phyloP scores from a whole-genome alignment of 2,888 invertebrate genomes.

The Brenthis daphne region DNA sequence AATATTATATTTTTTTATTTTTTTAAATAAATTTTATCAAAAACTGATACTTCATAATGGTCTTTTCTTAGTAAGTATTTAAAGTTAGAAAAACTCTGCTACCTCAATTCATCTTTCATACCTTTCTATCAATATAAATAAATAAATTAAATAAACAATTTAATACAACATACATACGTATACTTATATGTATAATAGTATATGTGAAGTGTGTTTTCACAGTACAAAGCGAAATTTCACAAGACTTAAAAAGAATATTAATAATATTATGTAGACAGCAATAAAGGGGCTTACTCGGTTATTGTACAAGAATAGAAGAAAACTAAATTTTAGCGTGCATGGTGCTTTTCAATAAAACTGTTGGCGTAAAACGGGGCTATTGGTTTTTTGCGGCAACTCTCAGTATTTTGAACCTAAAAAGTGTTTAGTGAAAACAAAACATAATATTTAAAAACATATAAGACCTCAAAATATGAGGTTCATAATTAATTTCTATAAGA shows the following conservation, averaged over 20 bases:
- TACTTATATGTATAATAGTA: neutral
- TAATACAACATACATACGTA: neutral
- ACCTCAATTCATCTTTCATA: no score
- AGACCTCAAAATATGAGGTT: neutral
- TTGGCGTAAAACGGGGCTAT: constrained; percentile 64
- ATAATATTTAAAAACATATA: neutral
- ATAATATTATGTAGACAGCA: constrained; percentile 45
- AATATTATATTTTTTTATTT: neutral
- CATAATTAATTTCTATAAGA: no score
- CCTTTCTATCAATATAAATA: no score
- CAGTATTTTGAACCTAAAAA: constrained; percentile 36
- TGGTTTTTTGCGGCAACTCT: constrained; percentile 59
- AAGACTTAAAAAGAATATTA: neutral
- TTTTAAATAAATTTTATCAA: no score
- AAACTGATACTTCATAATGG: no score
- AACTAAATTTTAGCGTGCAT: constrained; percentile 56
- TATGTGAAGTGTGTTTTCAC: neutral
- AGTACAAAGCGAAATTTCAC: neutral
- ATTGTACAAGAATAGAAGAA: constrained; percentile 56
- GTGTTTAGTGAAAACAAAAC: constrained; percentile 16
- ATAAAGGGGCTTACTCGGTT: constrained; percentile 51
- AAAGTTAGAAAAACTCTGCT: no score
- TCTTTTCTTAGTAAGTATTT: no score
- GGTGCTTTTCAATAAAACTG: constrained; percentile 71
- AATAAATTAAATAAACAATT: constrained; percentile 7